Percentiles rank a stretch among this genome's conserved stretches.
phyloP scores from a whole-genome alignment of 1,140 invertebrate genomes.

The Drosophila lacertosa region DNA sequence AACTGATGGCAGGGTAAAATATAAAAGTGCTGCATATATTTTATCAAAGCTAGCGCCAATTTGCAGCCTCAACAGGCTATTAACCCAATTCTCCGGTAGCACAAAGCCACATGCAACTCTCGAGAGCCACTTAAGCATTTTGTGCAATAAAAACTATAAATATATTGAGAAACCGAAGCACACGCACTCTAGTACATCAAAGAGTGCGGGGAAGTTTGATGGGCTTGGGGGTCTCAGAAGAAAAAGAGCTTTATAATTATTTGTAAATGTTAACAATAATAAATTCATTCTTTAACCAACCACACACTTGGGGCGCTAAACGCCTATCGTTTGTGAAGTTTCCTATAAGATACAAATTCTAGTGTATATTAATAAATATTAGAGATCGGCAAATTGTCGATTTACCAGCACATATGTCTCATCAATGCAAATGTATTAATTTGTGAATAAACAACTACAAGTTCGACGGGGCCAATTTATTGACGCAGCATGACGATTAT shows the following conservation, averaged over 20 bases:
- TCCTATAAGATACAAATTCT: slow-evolving; percentile 34
- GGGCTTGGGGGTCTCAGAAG: slow-evolving; percentile 44
- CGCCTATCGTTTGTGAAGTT: slow-evolving; percentile 34
- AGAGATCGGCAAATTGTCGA: slow-evolving; percentile 24
- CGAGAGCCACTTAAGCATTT: slow-evolving; percentile 58
- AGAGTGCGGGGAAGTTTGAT: slow-evolving; percentile 3
- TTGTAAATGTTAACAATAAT: slow-evolving; percentile 32
- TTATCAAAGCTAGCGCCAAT: background rate
- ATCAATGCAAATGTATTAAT: slow-evolving; percentile 7
- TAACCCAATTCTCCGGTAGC: slow-evolving; percentile 61
- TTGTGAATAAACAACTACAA: slow-evolving; percentile 38
- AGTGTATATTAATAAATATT: slow-evolving; percentile 25
- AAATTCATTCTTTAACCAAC: slow-evolving; percentile 25
- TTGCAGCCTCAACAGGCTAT: slow-evolving; percentile 32
- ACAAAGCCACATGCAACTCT: slow-evolving; percentile 60
- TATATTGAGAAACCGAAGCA: slow-evolving; percentile 40
- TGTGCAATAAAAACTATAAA: slow-evolving; percentile 67
- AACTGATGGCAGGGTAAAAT: background rate
- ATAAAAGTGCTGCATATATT: background rate
- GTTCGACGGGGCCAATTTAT: slow-evolving; percentile 4
- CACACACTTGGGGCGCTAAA: slow-evolving; percentile 55
- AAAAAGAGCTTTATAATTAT: slow-evolving; percentile 65
- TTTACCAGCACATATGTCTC: slow-evolving; percentile 12
- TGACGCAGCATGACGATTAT: slow-evolving; percentile 38
- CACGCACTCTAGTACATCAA: background rate